Base-by-base conservation (phyloP, 2,113 vertebrate genomes). In the Struthidea cinerea region DNA sequence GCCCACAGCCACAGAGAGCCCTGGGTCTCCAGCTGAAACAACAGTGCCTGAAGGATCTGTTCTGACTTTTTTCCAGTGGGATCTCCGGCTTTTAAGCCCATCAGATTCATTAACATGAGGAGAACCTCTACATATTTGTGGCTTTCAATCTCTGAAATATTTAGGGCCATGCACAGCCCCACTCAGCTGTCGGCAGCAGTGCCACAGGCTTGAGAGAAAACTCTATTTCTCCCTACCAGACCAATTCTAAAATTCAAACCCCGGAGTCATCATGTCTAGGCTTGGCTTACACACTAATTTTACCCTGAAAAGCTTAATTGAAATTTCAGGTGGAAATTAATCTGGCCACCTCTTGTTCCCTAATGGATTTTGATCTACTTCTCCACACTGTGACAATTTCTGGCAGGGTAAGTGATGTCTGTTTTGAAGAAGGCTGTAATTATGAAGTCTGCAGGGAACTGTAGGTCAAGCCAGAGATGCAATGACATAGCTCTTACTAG, bases 291-390 rank as follows among this genome's bases (percentile, higher is more conserved):
- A 49, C 28, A 6, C 74, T 55, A 77, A 39, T 63, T 89, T 82
- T 15, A 75, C 42, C 30, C 61, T 30, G 74, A 78, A 95, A 92
- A 93, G 87, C 83, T 90, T 87, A 90, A 92, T 84, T 94, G 90
- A 92, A 93, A 94, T 92, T 94, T 90, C 92, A 93, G 93, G 90
- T 96, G 82, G 85, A 88, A 95, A 96, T 94, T 93, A 75, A 92
- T 84, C 92, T 53, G 60, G 79, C 78, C 79, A 84, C 93, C 76
- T 55, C 90, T 92, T 67, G 71, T 39, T 96, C 85, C 88, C 73
- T 89, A 86, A 74, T 96, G 85, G 92, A 81, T 92, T 86, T 90
- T 93, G 84, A 94, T 93, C 93, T 89, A 23, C 76, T 93, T 93
- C 76, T 83, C 68, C 71, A 78, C 88, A 75, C 56, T 27, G 80